A percentile compares a stretch with the other conserved stretches of the same genome.
Conservation (phyloP, 2,888 invertebrate species). For the Eupithecia subfuscata region DNA sequence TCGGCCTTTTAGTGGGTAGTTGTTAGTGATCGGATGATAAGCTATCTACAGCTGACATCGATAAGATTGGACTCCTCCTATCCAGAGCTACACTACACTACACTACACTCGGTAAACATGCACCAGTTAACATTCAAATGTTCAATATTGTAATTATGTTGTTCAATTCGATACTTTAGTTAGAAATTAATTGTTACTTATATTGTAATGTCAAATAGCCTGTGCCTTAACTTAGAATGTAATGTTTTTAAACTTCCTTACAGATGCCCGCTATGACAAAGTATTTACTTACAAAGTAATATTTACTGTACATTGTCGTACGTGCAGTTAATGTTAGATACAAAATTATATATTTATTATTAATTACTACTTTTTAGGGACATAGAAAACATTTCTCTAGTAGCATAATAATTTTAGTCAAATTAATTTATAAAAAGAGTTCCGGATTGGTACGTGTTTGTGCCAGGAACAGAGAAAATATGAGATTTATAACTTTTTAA, state of each 20-base stretch:
- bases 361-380: conserved; percentile 41
- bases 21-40: conserved; percentile 28
- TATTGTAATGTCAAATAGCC: conserved; percentile 53
- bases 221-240: conserved; percentile 62
- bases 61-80: conserved; percentile 27
- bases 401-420: conserved; percentile 79
- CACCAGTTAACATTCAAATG: conserved; percentile 11
- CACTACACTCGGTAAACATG: neutral
- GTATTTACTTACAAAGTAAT: conserved; percentile 7
- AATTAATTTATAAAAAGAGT: conserved; percentile 61
- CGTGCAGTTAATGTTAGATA: neutral
- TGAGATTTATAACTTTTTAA: conserved; percentile 7
- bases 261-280: conserved; percentile 45
- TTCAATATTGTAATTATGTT: conserved; percentile 15
- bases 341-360: conserved; percentile 10
- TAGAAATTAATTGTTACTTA: conserved; percentile 2
- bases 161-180: conserved; percentile 1
- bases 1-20: conserved; percentile 5
- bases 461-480: conserved; percentile 47
- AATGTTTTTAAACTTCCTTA: conserved; percentile 25
- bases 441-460: conserved; percentile 48
- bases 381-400: conserved; percentile 45
- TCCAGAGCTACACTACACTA: neutral
- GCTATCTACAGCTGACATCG: conserved; percentile 30
- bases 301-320: conserved; percentile 15